Percentiles rank a stretch among this genome's conserved stretches.
Conservation (phyloP, 2,113 vertebrate genomes). For the Serilophus lunatus region DNA sequence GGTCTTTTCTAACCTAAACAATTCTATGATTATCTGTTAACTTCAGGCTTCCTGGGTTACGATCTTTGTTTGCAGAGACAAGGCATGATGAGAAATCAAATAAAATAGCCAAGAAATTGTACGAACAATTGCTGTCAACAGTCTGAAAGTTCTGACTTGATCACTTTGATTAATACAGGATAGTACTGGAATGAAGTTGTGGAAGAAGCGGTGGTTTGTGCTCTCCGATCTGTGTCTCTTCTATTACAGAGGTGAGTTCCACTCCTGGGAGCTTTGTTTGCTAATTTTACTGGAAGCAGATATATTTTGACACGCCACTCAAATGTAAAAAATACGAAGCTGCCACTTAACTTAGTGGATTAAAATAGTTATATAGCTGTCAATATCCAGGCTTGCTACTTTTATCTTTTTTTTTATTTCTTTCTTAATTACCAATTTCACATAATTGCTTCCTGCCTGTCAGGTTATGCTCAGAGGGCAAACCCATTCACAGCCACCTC, state of each 20-base stretch:
- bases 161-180: constrained; percentile 75
- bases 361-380: background rate
- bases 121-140: background rate
- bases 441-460: background rate
- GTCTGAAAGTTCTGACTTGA: background rate
- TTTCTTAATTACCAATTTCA: background rate
- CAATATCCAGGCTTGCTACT: background rate
- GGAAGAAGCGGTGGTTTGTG: constrained; percentile 99
- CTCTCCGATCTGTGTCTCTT: constrained; percentile 97
- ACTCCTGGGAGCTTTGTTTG: background rate
- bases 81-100: background rate
- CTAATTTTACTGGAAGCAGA: background rate
- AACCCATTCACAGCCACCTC: background rate
- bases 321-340: background rate
- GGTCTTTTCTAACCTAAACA: background rate
- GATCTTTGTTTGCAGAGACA: background rate
- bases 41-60: background rate
- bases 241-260: constrained; percentile 92
- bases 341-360: background rate
- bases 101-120: background rate
- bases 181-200: constrained; percentile 97
- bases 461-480: background rate
- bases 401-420: background rate
- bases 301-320: background rate
- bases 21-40: background rate